Base-by-base conservation (phyloP, 2,797 vertebrate species). In the Siniperca obscura region DNA sequence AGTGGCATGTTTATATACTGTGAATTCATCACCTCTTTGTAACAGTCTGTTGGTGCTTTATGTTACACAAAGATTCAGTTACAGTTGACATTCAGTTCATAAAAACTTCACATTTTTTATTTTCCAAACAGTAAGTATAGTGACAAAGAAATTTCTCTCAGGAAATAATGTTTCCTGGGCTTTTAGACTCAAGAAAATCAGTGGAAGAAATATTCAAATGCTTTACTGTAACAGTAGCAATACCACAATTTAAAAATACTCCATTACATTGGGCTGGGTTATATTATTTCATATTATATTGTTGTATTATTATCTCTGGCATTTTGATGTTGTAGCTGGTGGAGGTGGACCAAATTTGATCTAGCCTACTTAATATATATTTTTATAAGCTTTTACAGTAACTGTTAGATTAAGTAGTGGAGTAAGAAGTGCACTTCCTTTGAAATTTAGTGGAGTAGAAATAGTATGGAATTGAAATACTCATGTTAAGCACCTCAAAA, bases 1-100 rank as follows among this genome's bases (percentile, higher is more conserved):
- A 22, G 50, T 52, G 50, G 50, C 50, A 52, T 52, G 50, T 52
- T 52, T 52, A 52, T 52, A 50, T 21, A 50, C 21, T 67, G 66
- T 42, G 5, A 76, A 62, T 57, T 52, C 13, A 50, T 69, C 69
- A 34, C 21, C 40, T 50, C 25, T 71, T 30, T 40, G 7, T 74
- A 70, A 61, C 55, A 46, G 27, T 53, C 66, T 64, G 36, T 59
- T 7, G 1, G 14, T 11, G 25, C 19, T 44, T 59, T 36, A 19
- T 38, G 22, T 34, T 16, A 62, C 56, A 62, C 55, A 22, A 14
- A 68, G n/a, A 42, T 7, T 22, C 67, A 68, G 6, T 46, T 30
- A 30, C 40, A 77, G 22, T n/a, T 38, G 36, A 61, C 14, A 44
- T 17, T 12, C 11, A 65, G 55, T 64, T 44, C 16, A 46, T 42